Evolutionary conservation across 92 coral and sea anemone genomes (phyloP), one percentile per base, ranked within the genome.

Genomic region (Isaurus tuberculatus): DNA sequence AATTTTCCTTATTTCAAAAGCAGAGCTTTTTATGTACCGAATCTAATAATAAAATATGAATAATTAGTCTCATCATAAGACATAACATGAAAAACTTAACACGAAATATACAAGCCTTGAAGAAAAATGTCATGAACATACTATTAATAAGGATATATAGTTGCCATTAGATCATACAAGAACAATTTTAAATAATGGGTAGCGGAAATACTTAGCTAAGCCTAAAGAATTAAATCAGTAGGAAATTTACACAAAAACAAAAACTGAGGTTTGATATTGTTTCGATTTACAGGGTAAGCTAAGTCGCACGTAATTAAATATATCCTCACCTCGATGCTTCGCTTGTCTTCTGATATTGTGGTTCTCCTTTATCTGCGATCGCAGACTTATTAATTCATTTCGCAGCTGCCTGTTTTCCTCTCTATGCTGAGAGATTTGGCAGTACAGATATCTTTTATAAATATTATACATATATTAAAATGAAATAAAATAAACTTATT

Each of bases 331-430:
- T 61, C 32, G 34, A 27, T 32, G 33, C 27, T 61, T 61, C 8
- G 67, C 30, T 27, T 61, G 67, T 61, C 67, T 61, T 61, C 67
- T 61, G 19, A 61, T 61, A 3, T 61, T 61, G 67, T 2, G 33
- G 17, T 61, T 61, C 67, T 61, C 33, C 32, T 61, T 61, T 61
- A 61, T 25, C 67, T 16, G 17, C 31, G 32, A 61, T 61, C 34
- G 67, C 67, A 61, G 67, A 26, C 67, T 27, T 25, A 61, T 61
- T 61, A 61, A 14, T 3, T 61, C 67, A 14, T 61, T 61, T 22
- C 67, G 33, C 30, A 61, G 67, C 34, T 27, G 67, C 26, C 67
- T 61, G 67, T 61, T 61, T 27, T 61, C 67, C 33, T 61, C 67
- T 61, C 67, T 25, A 26, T 23, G 19, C 33, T 61, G 31, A 61